phyloP scores from a whole-genome alignment of 2,888 invertebrate species.

The Odontomyia ornata region DNA sequence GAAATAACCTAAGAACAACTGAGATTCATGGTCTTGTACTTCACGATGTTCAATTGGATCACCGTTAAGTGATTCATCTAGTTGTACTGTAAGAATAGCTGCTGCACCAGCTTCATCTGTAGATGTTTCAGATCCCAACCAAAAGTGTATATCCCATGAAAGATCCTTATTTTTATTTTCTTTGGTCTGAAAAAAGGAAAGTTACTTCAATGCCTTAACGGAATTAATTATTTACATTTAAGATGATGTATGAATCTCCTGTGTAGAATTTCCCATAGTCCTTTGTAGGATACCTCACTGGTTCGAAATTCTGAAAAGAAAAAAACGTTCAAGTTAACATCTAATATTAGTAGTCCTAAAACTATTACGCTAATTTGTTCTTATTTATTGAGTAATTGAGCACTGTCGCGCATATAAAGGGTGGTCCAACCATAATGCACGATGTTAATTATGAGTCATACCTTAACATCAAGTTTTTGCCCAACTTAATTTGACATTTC shows the following conservation, averaged over 20 bases:
- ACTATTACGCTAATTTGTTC: too few relatives aligned
- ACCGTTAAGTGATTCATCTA: slow-evolving; percentile 85
- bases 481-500: too few relatives aligned
- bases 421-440: too few relatives aligned
- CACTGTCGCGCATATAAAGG: too few relatives aligned
- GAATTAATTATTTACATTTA: slow-evolving; percentile 69
- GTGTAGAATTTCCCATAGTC: slow-evolving; percentile 85
- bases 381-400: too few relatives aligned
- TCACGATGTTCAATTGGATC: slow-evolving; percentile 87
- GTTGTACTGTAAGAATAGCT: slow-evolving; percentile 80
- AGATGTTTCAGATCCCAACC: slow-evolving; percentile 83
- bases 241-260: slow-evolving; percentile 86
- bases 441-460: too few relatives aligned
- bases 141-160: slow-evolving; percentile 86
- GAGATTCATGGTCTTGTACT: slow-evolving; percentile 84
- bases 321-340: background rate
- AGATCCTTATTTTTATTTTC: slow-evolving; percentile 70
- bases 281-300: slow-evolving; percentile 74
- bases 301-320: slow-evolving; percentile 78
- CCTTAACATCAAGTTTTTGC: too few relatives aligned
- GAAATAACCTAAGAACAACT: slow-evolving; percentile 81
- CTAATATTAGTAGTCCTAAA: too few relatives aligned
- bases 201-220: slow-evolving; percentile 48
- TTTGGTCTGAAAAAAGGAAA: slow-evolving; percentile 69
- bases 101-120: slow-evolving; percentile 82